Evolutionary conservation across 1,140 invertebrate species (phyloP).

Genomic region (Drosophila kohkoa): DNA sequence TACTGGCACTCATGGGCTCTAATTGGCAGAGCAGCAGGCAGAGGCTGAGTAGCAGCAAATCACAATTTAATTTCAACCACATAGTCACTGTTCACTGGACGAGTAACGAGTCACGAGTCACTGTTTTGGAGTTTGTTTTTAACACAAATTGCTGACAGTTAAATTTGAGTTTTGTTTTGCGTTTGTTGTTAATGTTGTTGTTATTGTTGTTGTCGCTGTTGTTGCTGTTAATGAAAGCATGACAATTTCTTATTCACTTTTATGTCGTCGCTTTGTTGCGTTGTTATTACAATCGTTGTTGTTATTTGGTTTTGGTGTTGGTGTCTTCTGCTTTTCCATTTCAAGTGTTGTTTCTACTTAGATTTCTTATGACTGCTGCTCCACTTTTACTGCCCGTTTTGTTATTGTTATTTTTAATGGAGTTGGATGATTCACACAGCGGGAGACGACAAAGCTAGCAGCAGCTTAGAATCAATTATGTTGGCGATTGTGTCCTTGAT

Average conservation of each 20-base stretch:
- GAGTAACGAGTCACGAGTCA: slow-evolving; percentile 2
- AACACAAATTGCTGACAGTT: slow-evolving; percentile 50
- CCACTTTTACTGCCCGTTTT: slow-evolving; percentile 69
- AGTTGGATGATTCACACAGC: slow-evolving; percentile 46
- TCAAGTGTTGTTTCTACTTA: slow-evolving; percentile 65
- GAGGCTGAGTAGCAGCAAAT: slow-evolving; percentile 40
- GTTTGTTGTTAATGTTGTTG: slow-evolving; percentile 51
- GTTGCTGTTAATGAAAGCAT: slow-evolving; percentile 76
- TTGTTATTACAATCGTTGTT: slow-evolving; percentile 6
- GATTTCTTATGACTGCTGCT: slow-evolving; percentile 72
- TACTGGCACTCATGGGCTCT: slow-evolving; percentile 55
- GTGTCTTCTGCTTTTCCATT: slow-evolving; percentile 54
- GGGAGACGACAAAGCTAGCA: not conserved
- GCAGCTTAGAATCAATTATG: slow-evolving; percentile 20
- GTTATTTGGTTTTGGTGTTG: slow-evolving; percentile 21
- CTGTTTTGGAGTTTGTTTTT: slow-evolving; percentile 29
- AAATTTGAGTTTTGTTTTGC: slow-evolving; percentile 40
- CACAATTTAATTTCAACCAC: slow-evolving; percentile 22
- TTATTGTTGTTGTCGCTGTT: slow-evolving; percentile 35
- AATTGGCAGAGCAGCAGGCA: slow-evolving; percentile 48
- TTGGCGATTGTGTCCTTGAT: slow-evolving; percentile 58
- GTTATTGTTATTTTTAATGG: slow-evolving; percentile 34
- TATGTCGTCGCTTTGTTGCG: slow-evolving; percentile 41
- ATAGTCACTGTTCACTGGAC: slow-evolving; percentile 17
- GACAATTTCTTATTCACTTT: slow-evolving; percentile 78